These are phyloP conservation scores for Oreochromis mossambicus DNA, from an alignment of 2,797 vertebrate genomes.

Conservation along the genomic window DNA sequence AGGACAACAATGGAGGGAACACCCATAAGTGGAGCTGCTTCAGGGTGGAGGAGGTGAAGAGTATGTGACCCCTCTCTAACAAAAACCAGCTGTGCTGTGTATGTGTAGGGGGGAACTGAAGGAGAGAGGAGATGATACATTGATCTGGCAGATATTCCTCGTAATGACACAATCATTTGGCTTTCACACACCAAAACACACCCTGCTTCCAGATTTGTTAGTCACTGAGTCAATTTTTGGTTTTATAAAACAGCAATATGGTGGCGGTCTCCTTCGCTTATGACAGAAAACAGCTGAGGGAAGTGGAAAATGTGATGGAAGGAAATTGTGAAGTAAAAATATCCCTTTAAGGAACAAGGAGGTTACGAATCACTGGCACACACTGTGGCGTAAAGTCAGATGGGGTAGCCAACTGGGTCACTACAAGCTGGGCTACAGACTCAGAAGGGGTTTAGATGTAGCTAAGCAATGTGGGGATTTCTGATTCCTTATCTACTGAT, in stretches of 20 bases:
- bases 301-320: constrained; percentile 14
- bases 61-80: constrained; percentile 74
- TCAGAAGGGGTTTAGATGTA: background rate
- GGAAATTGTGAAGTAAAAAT: constrained; percentile 57
- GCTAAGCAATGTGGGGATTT: background rate
- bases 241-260: constrained; percentile 11
- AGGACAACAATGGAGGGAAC: constrained; percentile 75
- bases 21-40: constrained; percentile 72
- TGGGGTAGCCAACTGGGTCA: constrained; percentile 63
- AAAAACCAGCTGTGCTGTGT: constrained; percentile 74
- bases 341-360: constrained; percentile 40
- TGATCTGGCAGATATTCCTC: constrained; percentile 45
- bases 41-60: constrained; percentile 75
- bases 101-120: constrained; percentile 18
- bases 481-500: background rate
- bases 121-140: constrained; percentile 49
- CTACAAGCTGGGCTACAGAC: constrained; percentile 25
- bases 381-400: constrained; percentile 19
- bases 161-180: constrained; percentile 63
- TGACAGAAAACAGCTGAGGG: constrained; percentile 46
- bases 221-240: constrained; percentile 1
- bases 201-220: constrained; percentile 27
- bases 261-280: background rate
- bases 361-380: constrained; percentile 38
- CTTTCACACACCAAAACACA: constrained; percentile 38